These are phyloP conservation scores for Electrophaes corylata DNA, from an alignment of 2,888 invertebrate genomes.

Conservation along the genomic window DNA sequence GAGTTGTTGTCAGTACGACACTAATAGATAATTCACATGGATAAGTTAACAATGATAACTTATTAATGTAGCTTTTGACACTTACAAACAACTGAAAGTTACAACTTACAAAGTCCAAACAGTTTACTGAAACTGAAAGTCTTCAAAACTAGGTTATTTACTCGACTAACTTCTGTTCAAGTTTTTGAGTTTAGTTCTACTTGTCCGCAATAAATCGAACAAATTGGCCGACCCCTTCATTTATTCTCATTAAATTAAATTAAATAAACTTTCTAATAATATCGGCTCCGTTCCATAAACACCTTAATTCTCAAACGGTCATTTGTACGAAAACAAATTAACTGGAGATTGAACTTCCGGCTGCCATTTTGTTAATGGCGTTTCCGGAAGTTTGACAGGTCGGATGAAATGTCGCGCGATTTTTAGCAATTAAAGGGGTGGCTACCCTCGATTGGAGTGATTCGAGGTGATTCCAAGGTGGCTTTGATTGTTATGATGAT, in stretches of 20 bases:
- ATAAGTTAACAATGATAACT: conserved; percentile 15
- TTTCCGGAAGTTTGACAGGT: conserved; percentile 76
- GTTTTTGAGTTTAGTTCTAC: conserved; percentile 24
- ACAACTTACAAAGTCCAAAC: conserved; percentile 36
- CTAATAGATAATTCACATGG: neutral
- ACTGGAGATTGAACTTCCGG: conserved; percentile 58
- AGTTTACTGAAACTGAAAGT: conserved; percentile 50
- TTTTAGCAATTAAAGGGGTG: conserved; percentile 78
- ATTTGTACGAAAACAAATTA: conserved; percentile 78
- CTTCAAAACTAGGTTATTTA: conserved; percentile 41
- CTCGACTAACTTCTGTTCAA: conserved; percentile 20
- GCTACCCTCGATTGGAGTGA: conserved; percentile 41
- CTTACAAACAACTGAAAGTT: conserved; percentile 24
- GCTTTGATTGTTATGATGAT: conserved; percentile 40
- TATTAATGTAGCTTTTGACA: conserved; percentile 18
- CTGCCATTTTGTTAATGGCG: conserved; percentile 69
- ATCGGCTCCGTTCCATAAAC: conserved; percentile 70
- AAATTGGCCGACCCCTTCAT: conserved; percentile 60
- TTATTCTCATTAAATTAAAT: conserved; percentile 66
- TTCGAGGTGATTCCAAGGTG: conserved; percentile 37
- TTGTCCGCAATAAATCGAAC: conserved; percentile 59
- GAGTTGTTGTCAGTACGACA: too few species aligned
- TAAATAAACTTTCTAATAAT: conserved; percentile 63
- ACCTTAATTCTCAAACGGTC: conserved; percentile 77
- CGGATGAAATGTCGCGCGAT: conserved; percentile 79